Conservation (phyloP, 2,888 invertebrate genomes). For the Gasteruption jaculator region DNA sequence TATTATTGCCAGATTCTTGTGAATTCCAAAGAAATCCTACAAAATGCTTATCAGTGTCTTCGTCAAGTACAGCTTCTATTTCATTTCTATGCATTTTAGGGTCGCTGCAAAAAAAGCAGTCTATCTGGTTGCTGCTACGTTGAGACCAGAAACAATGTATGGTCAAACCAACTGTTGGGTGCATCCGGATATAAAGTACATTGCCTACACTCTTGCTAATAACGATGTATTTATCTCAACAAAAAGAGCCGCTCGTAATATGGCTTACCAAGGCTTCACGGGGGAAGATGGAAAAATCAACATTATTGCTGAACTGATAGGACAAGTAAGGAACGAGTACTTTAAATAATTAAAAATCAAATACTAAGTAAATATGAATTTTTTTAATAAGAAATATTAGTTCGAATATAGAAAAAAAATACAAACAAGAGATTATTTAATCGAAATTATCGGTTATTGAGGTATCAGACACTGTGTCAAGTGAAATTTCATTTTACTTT, state of each 20-base stretch:
- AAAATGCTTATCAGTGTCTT: no score
- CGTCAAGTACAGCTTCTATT: no score
- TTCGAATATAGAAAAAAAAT: no score
- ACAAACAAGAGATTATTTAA: no score
- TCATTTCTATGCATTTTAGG: no score
- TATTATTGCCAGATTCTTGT: no score
- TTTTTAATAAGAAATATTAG: no score
- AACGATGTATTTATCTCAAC: conserved; percentile 86
- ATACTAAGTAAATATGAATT: conserved; percentile 13
- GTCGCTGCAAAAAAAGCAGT: conserved; percentile 56
- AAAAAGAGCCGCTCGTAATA: conserved; percentile 84
- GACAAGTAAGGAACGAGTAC: conserved; percentile 55
- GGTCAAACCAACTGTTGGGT: conserved; percentile 99
- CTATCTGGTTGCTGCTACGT: conserved; percentile 92
- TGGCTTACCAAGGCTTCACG: conserved; percentile 93
- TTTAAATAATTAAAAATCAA: no score
- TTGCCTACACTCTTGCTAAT: conserved; percentile 72
- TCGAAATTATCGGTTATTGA: no score
- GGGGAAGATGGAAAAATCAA: conserved; percentile 73
- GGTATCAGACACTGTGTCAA: no score
- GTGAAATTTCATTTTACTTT: no score
- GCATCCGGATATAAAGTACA: conserved; percentile 89
- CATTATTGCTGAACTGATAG: conserved; percentile 65
- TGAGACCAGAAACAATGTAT: conserved; percentile 99
- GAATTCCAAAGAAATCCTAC: conserved; percentile 40